Base-by-base conservation (phyloP, 2,888 invertebrate genomes). In the Phyto melanocephala region DNA sequence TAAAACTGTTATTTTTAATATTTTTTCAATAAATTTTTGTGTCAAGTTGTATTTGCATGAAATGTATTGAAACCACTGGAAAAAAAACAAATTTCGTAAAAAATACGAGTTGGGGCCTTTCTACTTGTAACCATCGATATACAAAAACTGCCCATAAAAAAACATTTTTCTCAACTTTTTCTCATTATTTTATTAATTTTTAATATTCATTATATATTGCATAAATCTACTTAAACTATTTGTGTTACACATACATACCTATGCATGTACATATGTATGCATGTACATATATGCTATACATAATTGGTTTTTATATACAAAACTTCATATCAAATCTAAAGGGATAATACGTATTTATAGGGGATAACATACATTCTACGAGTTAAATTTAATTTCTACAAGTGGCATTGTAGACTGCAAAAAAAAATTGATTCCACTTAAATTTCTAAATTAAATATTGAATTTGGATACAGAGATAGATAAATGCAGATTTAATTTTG, bases 401-500 rank as follows among this genome's bases (percentile, higher is more conserved):
- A 68, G 50, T 70, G 77, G 60, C 77, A 42, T 58, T 56, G 1
- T 52, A 56, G 2, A 5, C 37, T 40, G 7, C 8, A 1, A 52
- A 47, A 40, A 33, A 40, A 47, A 50, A 20, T n/a, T 20, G 13
- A 50, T 62, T 71, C 17, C 56, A 71, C 56, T 78, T 60, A 56
- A 28, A n/a, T n/a, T 42, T 74, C 40, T 42, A 28, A 28, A 28
- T 28, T 28, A 28, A 17, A 45, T 37, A 24, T 24, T 50, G 24
- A 15, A 2, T 28, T 54, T 37, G 22, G 8, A 56, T 15, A 62
- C n/a, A n/a, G n/a, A n/a, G 56, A 58, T 78, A 28, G 47, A 50
- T 78, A 78, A 78, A 79, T 79, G 78, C 78, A 65, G 33, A 1
- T 58, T 42, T 40, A 65, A 63, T 65, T 78, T 71, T 47, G 35